Conservation (phyloP, 1,140 invertebrate genomes). For the Pristionchus pacificus region DNA sequence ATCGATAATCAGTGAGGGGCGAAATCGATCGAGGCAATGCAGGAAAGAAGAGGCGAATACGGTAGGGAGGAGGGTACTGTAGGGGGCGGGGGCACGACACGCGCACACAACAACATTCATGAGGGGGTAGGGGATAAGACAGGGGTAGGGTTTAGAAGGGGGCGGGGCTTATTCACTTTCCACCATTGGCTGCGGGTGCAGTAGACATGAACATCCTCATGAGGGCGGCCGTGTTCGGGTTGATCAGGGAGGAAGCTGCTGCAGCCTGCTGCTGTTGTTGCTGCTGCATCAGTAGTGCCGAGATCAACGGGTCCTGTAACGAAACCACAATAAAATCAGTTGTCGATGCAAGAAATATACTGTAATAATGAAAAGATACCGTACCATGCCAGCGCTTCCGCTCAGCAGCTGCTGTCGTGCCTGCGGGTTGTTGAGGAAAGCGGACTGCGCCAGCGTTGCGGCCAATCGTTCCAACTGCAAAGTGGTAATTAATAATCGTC, state of each 20-base stretch:
- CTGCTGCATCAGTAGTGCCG: too few species aligned
- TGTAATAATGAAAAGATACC: too few species aligned
- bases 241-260: background rate
- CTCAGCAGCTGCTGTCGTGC: background rate
- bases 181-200: background rate
- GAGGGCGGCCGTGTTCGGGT: background rate
- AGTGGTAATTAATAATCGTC: too few species aligned
- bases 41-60: slow-evolving; percentile 1
- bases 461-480: background rate
- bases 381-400: background rate
- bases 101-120: background rate
- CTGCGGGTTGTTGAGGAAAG: background rate
- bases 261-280: background rate
- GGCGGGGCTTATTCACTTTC: slow-evolving; percentile 1
- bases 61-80: background rate
- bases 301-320: too few species aligned
- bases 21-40: background rate
- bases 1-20: background rate
- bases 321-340: too few species aligned
- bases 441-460: background rate
- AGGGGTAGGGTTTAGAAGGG: background rate
- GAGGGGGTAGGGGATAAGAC: background rate
- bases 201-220: background rate
- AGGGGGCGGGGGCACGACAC: background rate
- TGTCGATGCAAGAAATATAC: too few species aligned